Base-by-base conservation (phyloP, 1,140 invertebrate species). In the Coenobita brevimanus region DNA sequence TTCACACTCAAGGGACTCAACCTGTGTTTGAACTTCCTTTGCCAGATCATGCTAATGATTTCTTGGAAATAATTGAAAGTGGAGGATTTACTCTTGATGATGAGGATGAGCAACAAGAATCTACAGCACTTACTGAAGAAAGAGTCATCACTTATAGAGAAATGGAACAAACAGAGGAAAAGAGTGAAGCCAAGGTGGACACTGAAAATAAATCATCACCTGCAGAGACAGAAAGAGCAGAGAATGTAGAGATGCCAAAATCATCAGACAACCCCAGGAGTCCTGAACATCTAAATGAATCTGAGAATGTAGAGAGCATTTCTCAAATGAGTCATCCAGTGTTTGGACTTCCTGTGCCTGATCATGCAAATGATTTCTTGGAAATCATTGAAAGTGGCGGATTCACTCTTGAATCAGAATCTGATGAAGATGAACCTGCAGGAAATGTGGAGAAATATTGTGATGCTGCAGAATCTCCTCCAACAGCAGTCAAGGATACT, bases 21-120 rank as follows among this genome's bases (percentile, higher is more conserved):
- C 46, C 46, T 78, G 30, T 30, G 8, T 89, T 89, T 67, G 80
- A 60, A 21, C 88, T 89, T 17, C 67, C 82, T 17, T 36, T 90
- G 15, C 89, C 89, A 21, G 89, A 89, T 15, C 89, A 90, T 80
- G 89, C 89, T 17, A 90, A 83, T 86, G 89, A 90, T 69, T 90
- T 76, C 73, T 30, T 90, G 82, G 87, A 90, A 41, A 83, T 90
- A 4, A 84, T 89, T 36, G 82, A 85, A n/a, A 73, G 67, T 54
- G 89, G 89, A 27, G 82, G 89, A n/a, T 88, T 89, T 43, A 54
- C 82, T 1, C 43, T 90, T 27, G 87, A 86, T 60, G 69, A 82
- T 67, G 82, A 83, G 38, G 84, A 88, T 2, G 82, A 89, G 46
- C 80, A 85, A 33, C 30, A 57, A 2, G 67, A 33, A 76, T 36